Evolutionary conservation across 2,888 invertebrate genomes (phyloP), one percentile per base, ranked within the genome.

Genomic region (Chymomyza procnemis): DNA sequence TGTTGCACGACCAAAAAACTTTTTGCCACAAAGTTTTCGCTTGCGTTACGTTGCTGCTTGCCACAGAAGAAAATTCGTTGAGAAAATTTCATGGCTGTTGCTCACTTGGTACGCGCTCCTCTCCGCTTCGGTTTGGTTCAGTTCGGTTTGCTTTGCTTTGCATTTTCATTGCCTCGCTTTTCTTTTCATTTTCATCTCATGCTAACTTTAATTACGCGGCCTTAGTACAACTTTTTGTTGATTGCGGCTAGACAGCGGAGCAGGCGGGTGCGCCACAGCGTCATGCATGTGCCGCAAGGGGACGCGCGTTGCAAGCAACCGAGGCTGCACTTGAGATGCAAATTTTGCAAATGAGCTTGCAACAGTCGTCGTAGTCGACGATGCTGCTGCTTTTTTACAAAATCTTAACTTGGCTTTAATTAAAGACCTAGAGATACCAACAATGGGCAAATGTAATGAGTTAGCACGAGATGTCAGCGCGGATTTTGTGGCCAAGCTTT

Each of bases 141-240:
- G 26, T 26, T 26, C 26, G 26, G 26, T 26, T 26, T 26, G 26
- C n/a, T n/a, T 30, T 30, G 34, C 3, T 41, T 41, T 41, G 34
- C 34, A 41, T 41, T 41, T 41, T 41, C 34, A 41, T 12, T 41
- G 34, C 34, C 3, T 9, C 34, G 34, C 34, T 41, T 41, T 41
- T 41, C 34, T 41, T 41, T 41, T 41, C 34, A 41, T 41, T 41
- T 41, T 41, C 34, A 41, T 41, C 12, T 41, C 4, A 14, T 34
- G 55, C 46, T 67, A 71, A 63, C 59, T 60, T 64, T 73, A 80
- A 85, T 82, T 80, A 85, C 70, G 73, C 70, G 72, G 69, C 65
- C 34, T 41, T 41, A 41, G 34, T 41, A 12, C 12, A 41, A 73
- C 71, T 75, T 79, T 69, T 79, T 65, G 66, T 71, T 79, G 78